Evolutionary conservation across 2,797 vertebrate species (phyloP).

Genomic region (Erpetoichthys calabaricus): DNA sequence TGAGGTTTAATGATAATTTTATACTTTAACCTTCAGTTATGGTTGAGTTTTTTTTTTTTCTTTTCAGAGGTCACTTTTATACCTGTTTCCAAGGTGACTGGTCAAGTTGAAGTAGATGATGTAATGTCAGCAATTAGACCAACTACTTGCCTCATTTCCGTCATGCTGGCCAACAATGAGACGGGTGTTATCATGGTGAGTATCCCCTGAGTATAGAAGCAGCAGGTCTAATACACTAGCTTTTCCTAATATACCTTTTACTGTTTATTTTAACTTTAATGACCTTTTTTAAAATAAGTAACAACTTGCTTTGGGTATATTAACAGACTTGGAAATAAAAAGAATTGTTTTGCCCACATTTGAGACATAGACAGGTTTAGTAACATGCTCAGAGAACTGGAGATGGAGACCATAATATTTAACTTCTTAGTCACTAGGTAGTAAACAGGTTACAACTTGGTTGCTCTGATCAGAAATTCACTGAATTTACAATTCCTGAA

Average conservation of each 20-base stretch:
- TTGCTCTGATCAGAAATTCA: too few relatives aligned
- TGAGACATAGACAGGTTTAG: too few relatives aligned
- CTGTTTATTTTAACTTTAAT: not conserved
- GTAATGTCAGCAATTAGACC: conserved; percentile 63
- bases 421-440: too few relatives aligned
- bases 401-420: too few relatives aligned
- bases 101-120: conserved; percentile 64
- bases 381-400: too few relatives aligned
- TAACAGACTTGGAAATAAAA: too few relatives aligned
- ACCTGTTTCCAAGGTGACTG: conserved; percentile 60
- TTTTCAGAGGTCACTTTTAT: conserved; percentile 71
- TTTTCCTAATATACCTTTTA: not conserved
- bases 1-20: too few relatives aligned
- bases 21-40: not conserved
- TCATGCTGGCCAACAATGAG: conserved; percentile 96
- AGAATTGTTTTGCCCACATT: too few relatives aligned
- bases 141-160: conserved; percentile 74
- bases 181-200: conserved; percentile 88
- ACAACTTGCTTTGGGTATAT: too few relatives aligned
- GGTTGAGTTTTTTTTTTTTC: conserved; percentile 11
- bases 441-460: too few relatives aligned
- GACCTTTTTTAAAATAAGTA: too few relatives aligned
- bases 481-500: too few relatives aligned
- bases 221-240: not conserved
- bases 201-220: not conserved